These are phyloP conservation scores for Gallinago nigripennis DNA, from an alignment of 2,797 vertebrate species.

Conservation along the genomic window DNA sequence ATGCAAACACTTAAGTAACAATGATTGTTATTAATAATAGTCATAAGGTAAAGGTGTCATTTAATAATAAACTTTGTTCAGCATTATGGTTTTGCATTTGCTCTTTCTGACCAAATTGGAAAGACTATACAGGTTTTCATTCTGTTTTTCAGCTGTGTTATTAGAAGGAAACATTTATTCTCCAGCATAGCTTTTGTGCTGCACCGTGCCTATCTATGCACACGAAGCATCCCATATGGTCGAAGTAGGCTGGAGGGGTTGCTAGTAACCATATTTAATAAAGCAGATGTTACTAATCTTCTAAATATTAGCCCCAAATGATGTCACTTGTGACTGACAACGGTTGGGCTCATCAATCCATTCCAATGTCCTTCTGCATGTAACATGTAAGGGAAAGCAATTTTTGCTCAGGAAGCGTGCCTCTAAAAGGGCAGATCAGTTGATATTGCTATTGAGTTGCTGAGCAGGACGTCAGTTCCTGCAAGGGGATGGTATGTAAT, in stretches of 20 bases:
- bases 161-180: constrained; percentile 19
- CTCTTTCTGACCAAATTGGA: background rate
- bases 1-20: background rate
- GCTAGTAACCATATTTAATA: constrained; percentile 69
- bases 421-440: background rate
- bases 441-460: background rate
- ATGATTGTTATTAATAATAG: background rate
- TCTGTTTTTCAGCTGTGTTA: background rate
- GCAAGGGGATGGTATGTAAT: background rate
- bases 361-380: constrained; percentile 26
- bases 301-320: constrained; percentile 66
- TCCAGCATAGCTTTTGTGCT: background rate
- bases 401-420: background rate
- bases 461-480: background rate
- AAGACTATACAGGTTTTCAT: background rate
- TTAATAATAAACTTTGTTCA: background rate
- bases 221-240: constrained; percentile 67
- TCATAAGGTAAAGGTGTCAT: background rate
- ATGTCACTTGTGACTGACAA: constrained; percentile 71
- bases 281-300: constrained; percentile 81
- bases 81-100: background rate
- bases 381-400: background rate
- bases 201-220: constrained; percentile 19
- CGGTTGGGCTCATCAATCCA: constrained; percentile 38
- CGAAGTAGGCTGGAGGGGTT: constrained; percentile 69